These are phyloP conservation scores for Oopsacas minuta DNA, from an alignment of 37 sponge, comb jelly and placozoan species.

Conservation along the genomic window DNA sequence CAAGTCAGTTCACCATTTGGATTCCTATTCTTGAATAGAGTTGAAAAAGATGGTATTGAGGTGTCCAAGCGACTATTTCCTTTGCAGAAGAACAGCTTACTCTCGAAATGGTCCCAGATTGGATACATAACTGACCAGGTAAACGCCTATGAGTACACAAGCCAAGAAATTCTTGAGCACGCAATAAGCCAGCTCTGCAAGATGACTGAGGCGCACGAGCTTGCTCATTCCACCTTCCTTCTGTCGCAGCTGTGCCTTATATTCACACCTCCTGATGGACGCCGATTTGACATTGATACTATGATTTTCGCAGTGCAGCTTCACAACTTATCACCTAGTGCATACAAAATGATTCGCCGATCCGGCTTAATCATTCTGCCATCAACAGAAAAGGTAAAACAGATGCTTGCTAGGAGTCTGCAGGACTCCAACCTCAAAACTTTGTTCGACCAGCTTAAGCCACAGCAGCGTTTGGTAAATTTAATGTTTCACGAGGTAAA, in stretches of 20 bases:
- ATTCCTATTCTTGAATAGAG: slow-evolving; percentile 18
- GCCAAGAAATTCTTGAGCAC: slow-evolving; percentile 14
- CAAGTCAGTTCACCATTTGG: slow-evolving; percentile 17
- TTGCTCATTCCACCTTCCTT: slow-evolving; percentile 14
- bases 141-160: slow-evolving; percentile 20
- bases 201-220: slow-evolving; percentile 17
- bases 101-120: slow-evolving; percentile 20
- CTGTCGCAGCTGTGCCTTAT: slow-evolving; percentile 19
- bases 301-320: slow-evolving; percentile 17
- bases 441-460: slow-evolving; percentile 17
- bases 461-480: slow-evolving; percentile 17
- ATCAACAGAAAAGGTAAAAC: slow-evolving; percentile 20
- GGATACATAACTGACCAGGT: slow-evolving; percentile 19
- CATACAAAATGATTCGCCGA: neutral
- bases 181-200: slow-evolving; percentile 20
- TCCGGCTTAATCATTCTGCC: slow-evolving; percentile 17
- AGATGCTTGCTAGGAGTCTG: slow-evolving; percentile 17
- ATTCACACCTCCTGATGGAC: slow-evolving; percentile 1
- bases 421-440: slow-evolving; percentile 19
- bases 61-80: slow-evolving; percentile 19
- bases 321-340: slow-evolving; percentile 18
- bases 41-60: slow-evolving; percentile 14
- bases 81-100: slow-evolving; percentile 19
- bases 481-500: slow-evolving; percentile 19
- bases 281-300: slow-evolving; percentile 14